phyloP scores from a whole-genome alignment of 2,113 vertebrate species.

The Atherinomorus stipes region DNA sequence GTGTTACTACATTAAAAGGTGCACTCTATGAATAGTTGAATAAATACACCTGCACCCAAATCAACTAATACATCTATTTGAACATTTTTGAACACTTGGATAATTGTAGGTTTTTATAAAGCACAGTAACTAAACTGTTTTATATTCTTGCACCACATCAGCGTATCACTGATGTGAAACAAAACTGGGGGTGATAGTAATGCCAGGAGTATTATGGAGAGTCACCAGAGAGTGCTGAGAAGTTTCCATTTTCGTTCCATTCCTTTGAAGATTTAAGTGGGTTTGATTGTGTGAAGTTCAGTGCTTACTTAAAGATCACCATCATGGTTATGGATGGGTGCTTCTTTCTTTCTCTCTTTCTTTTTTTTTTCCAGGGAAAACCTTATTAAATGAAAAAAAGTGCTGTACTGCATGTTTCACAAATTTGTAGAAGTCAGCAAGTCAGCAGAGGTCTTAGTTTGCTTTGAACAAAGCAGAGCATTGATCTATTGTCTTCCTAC shows the following conservation, averaged over 20 bases:
- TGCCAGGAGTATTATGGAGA: not conserved
- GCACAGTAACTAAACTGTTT: too few species aligned
- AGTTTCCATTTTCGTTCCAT: not conserved
- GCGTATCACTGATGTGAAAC: too few species aligned
- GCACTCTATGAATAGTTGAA: too few species aligned
- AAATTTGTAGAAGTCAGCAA: constrained; percentile 7
- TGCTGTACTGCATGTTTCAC: constrained; percentile 8
- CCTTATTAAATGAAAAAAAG: constrained; percentile 2
- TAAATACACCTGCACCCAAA: too few species aligned
- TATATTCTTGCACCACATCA: too few species aligned
- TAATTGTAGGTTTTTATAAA: too few species aligned
- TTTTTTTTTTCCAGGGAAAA: not conserved
- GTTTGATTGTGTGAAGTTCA: not conserved
- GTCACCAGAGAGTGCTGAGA: not conserved
- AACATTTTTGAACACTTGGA: too few species aligned
- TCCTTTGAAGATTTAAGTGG: not conserved
- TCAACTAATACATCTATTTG: too few species aligned
- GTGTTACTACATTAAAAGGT: too few species aligned
- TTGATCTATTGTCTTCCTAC: constrained; percentile 3
- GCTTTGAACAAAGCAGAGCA: not conserved
- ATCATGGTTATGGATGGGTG: constrained; percentile 4
- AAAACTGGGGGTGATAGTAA: not conserved
- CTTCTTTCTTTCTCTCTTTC: too few species aligned
- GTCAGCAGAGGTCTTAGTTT: constrained; percentile 2
- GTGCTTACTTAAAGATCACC: not conserved